Conservation (phyloP, 2,888 invertebrate species). For the Magallana nippona region DNA sequence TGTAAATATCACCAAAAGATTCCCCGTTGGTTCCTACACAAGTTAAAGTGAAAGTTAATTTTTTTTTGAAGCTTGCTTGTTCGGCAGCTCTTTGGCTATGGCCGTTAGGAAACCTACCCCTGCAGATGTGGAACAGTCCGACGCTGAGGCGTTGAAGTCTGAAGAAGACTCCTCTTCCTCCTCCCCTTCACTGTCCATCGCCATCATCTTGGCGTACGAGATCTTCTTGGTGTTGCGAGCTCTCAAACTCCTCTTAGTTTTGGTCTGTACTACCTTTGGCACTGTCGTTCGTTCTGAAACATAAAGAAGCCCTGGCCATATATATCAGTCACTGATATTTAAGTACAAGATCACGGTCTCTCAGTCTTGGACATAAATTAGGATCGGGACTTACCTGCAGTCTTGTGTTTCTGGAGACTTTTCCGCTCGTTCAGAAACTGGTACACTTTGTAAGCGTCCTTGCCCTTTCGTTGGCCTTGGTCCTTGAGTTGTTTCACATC, state of each 20-base stretch:
- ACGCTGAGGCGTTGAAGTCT: background rate
- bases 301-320: background rate
- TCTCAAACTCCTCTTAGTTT: constrained; percentile 33
- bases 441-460: constrained; percentile 75
- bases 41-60: too few species aligned
- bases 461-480: constrained; percentile 65
- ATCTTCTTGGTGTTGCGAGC: constrained; percentile 23
- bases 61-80: background rate
- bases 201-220: constrained; percentile 34
- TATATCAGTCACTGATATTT: background rate
- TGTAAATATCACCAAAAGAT: too few species aligned
- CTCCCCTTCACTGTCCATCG: constrained; percentile 34
- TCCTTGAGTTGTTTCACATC: constrained; percentile 70
- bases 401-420: background rate
- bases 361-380: background rate
- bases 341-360: background rate
- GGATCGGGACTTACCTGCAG: background rate
- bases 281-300: constrained; percentile 10
- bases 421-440: constrained; percentile 64
- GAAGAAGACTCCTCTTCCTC: constrained; percentile 9
- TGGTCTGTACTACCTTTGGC: constrained; percentile 37
- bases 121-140: background rate
- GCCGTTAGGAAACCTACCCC: background rate
- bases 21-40: too few species aligned
- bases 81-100: background rate